These are phyloP conservation scores for Pandemis heparana DNA, from an alignment of 2,888 invertebrate genomes.

Conservation along the genomic window DNA sequence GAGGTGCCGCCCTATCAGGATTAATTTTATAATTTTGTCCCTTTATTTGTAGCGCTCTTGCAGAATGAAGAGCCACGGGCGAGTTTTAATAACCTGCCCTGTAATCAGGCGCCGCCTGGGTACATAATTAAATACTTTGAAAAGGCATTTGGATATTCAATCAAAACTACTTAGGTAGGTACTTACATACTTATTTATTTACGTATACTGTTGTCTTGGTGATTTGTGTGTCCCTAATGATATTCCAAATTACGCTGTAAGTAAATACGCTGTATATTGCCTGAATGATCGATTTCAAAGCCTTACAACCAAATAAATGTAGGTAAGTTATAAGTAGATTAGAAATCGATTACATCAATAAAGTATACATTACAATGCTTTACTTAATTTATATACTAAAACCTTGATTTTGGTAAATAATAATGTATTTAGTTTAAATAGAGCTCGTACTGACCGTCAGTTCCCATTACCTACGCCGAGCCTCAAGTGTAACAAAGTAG, in stretches of 20 bases:
- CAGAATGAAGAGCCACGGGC: constrained; percentile 32
- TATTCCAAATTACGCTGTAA: no score
- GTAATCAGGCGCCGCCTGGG: constrained; percentile 5
- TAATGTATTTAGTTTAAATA: constrained; percentile 1
- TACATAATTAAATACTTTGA: constrained; percentile 7
- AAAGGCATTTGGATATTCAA: neutral
- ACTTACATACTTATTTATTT: no score
- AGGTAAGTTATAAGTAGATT: no score
- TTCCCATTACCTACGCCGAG: neutral
- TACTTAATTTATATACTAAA: neutral
- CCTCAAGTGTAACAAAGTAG: constrained; percentile 54
- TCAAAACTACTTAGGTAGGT: no score
- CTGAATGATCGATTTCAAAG: no score
- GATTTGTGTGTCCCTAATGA: no score
- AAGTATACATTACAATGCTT: no score
- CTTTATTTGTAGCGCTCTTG: constrained; percentile 61
- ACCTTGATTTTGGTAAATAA: neutral
- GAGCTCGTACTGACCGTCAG: neutral
- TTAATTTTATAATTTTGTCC: constrained; percentile 84
- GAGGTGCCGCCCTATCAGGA: constrained; percentile 83
- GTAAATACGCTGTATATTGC: no score
- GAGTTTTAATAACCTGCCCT: constrained; percentile 28
- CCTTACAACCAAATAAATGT: no score
- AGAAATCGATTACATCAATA: no score
- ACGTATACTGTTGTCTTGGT: no score